Conservation (phyloP, 2,797 vertebrate species). For the Gallinago solitaria region DNA sequence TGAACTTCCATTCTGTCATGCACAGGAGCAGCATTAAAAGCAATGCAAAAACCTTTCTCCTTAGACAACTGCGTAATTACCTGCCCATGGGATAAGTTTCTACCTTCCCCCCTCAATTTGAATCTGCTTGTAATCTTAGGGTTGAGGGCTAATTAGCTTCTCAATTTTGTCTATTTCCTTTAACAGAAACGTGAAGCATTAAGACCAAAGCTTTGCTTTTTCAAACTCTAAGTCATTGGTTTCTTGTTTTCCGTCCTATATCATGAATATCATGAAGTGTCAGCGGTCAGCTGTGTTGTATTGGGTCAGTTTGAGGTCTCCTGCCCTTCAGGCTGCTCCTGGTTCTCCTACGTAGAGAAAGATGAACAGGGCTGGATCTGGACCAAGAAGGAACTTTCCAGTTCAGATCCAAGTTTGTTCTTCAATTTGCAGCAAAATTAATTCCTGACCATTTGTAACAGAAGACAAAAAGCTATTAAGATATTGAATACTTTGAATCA, state of each 20-base stretch:
- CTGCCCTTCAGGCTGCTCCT: not conserved
- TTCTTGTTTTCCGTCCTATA: not conserved
- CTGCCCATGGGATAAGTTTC: not conserved
- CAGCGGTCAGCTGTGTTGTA: not conserved
- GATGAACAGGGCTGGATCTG: not conserved
- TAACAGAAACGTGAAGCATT: not conserved
- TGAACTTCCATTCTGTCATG: slow-evolving; percentile 13
- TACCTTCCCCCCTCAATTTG: not conserved
- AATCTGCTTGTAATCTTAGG: not conserved
- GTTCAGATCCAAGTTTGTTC: not conserved
- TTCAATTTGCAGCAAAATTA: not conserved
- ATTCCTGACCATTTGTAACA: not conserved
- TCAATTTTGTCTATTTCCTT: slow-evolving; percentile 3
- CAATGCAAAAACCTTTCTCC: slow-evolving; percentile 43
- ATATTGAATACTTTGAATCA: not conserved
- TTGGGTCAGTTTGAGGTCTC: not conserved
- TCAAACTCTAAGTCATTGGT: not conserved
- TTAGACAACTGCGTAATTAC: not conserved
- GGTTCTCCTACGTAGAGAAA: not conserved
- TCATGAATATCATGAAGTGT: not conserved
- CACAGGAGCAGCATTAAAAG: slow-evolving; percentile 54
- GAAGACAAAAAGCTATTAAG: not conserved
- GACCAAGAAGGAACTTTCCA: not conserved
- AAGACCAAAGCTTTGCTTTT: not conserved
- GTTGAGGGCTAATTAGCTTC: not conserved